These are phyloP conservation scores for Pristionchus exspectatus DNA, from an alignment of 2,888 invertebrate genomes.

Conservation along the genomic window DNA sequence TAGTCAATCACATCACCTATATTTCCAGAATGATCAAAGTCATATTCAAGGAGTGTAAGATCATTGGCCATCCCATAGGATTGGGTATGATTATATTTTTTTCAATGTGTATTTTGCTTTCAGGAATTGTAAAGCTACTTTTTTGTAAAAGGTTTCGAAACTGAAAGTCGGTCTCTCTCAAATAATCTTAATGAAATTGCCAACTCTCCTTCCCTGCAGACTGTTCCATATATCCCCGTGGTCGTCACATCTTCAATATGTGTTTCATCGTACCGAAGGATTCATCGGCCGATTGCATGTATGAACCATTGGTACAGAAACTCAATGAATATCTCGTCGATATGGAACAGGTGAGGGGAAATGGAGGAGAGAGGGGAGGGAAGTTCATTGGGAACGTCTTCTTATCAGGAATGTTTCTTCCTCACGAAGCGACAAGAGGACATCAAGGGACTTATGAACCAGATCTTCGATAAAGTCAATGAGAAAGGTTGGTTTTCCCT, in stretches of 20 bases:
- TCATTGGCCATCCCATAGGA: constrained; percentile 77
- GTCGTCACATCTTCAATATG: constrained; percentile 74
- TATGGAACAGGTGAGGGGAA: constrained; percentile 69
- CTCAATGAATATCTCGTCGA: constrained; percentile 75
- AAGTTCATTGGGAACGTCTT: not conserved
- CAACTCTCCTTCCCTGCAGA: constrained; percentile 20
- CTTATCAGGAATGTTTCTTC: constrained; percentile 65
- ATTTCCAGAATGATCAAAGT: constrained; percentile 68
- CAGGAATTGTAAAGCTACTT: too few species aligned
- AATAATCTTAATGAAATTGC: not conserved
- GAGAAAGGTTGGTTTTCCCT: constrained; percentile 62
- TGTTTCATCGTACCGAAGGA: constrained; percentile 75
- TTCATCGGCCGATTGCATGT: constrained; percentile 72
- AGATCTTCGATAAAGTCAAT: constrained; percentile 71
- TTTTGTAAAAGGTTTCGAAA: too few species aligned
- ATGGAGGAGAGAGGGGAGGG: not conserved
- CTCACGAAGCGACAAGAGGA: constrained; percentile 63
- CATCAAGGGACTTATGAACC: constrained; percentile 67
- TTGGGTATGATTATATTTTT: constrained; percentile 60
- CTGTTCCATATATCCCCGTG: constrained; percentile 64
- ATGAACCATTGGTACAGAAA: constrained; percentile 78
- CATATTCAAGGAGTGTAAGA: constrained; percentile 71
- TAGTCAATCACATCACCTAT: constrained; percentile 56
- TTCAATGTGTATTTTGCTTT: not conserved
- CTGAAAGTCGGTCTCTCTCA: too few species aligned